phyloP scores from a whole-genome alignment of 1,140 invertebrate species.

The Diachasmimorpha longicaudata region DNA sequence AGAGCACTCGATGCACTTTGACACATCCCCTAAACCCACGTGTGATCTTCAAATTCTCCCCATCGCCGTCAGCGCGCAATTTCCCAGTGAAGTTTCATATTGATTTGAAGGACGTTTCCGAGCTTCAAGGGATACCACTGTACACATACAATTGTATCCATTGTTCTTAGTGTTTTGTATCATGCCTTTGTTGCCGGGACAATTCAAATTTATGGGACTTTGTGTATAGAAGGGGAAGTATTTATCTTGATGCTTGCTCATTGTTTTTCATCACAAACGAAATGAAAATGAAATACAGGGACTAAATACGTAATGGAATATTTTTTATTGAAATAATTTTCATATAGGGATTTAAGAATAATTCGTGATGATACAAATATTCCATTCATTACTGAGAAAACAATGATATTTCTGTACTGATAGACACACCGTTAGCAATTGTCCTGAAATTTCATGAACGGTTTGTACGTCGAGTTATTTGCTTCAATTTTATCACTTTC shows the following conservation, averaged over 20 bases:
- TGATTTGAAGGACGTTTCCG: neutral
- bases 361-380: too few species aligned
- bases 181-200: neutral
- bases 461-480: too few species aligned
- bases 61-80: neutral
- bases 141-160: neutral
- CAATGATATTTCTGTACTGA: too few species aligned
- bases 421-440: too few species aligned
- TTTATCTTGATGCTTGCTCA: neutral
- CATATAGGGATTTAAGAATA: too few species aligned
- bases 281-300: neutral
- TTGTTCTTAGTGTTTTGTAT: neutral
- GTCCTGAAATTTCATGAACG: too few species aligned
- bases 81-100: neutral
- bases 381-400: too few species aligned
- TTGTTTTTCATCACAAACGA: neutral
- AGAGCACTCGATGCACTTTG: neutral
- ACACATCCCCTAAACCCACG: neutral
- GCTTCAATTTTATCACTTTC: too few species aligned
- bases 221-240: neutral
- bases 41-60: too few species aligned
- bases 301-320: neutral
- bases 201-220: neutral
- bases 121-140: neutral
- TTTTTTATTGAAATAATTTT: neutral